A percentile compares a stretch with the other conserved stretches of the same genome.
Evolutionary conservation across 2,888 invertebrate species (phyloP).

Genomic region (Eilema depressum): DNA sequence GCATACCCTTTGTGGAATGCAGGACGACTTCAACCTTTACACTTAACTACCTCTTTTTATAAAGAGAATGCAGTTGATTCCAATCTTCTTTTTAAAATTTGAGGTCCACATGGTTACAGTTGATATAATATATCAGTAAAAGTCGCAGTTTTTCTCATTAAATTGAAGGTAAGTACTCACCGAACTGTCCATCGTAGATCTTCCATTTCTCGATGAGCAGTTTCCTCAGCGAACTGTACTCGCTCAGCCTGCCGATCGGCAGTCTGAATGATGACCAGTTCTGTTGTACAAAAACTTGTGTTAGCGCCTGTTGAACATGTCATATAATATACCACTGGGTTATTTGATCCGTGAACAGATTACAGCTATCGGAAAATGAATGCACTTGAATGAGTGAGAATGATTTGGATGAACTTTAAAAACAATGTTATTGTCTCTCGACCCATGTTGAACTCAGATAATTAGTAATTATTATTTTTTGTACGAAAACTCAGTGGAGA

Average conservation of each 20-base stretch:
- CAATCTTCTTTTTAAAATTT: too few relatives aligned
- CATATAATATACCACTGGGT: neutral
- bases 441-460: neutral
- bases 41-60: neutral
- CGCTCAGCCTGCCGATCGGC: slow-evolving; percentile 98
- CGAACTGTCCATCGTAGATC: slow-evolving; percentile 98
- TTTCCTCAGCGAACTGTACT: slow-evolving; percentile 98
- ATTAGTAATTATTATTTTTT: too few relatives aligned
- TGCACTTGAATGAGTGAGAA: neutral
- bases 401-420: neutral
- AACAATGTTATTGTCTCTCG: neutral
- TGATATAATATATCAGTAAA: too few relatives aligned
- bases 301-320: slow-evolving; percentile 14
- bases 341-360: neutral
- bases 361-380: neutral
- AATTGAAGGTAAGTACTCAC: slow-evolving; percentile 82
- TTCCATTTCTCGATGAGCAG: slow-evolving; percentile 98
- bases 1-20: neutral
- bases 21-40: too few relatives aligned
- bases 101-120: too few relatives aligned
- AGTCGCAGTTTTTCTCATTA: neutral
- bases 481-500: too few relatives aligned
- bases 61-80: neutral
- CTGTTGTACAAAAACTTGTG: slow-evolving; percentile 48
- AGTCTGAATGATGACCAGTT: slow-evolving; percentile 92